Evolutionary conservation across 1,140 invertebrate genomes (phyloP), one percentile per base, ranked within the genome.

Genomic region (Drosophila nannoptera): DNA sequence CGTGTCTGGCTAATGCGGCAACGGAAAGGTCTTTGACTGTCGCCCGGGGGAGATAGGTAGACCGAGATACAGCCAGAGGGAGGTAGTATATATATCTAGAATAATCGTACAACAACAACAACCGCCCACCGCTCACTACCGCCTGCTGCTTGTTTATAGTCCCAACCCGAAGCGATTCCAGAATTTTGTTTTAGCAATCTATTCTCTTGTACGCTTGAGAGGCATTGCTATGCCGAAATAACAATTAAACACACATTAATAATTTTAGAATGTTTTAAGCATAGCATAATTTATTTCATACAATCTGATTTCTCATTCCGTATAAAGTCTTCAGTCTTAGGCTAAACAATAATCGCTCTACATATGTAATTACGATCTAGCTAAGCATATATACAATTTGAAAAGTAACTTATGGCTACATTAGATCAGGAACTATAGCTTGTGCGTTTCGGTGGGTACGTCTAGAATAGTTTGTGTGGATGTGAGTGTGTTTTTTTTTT

Each of bases 361-460:
- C 22, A 22, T 22, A 22, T 22, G 22, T 22, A 58, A 32, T 52
- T 35, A 45, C 45, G n/a, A 32, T 69, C 33, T 64, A 43, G 31
- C 42, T 38, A 14, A 55, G 16, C 8, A 42, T 75, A 72, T 75
- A 54, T 72, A 75, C 73, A 75, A 62, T 64, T 71, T 65, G 67
- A 42, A 53, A 32, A 48, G 55, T 48, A 59, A 59, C 78, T 77
- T 83, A 82, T 65, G 36, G 29, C 40, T 82, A 69, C 36, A 38
- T 46, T 42, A 60, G 58, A 73, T 82, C 81, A 83, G 80, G 80
- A 83, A 83, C 80, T 86, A 73, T 83, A 80, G 66, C 69, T 68
- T 68, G 64, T 61, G 61, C 33, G 40, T 38, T 38, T 75, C 63
- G 65, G 43, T 58, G 75, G 75, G 75, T 56, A 38, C 45, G 46